Evolutionary conservation across 2,797 vertebrate genomes (phyloP).

Genomic region (Cynopterus sphinx): DNA sequence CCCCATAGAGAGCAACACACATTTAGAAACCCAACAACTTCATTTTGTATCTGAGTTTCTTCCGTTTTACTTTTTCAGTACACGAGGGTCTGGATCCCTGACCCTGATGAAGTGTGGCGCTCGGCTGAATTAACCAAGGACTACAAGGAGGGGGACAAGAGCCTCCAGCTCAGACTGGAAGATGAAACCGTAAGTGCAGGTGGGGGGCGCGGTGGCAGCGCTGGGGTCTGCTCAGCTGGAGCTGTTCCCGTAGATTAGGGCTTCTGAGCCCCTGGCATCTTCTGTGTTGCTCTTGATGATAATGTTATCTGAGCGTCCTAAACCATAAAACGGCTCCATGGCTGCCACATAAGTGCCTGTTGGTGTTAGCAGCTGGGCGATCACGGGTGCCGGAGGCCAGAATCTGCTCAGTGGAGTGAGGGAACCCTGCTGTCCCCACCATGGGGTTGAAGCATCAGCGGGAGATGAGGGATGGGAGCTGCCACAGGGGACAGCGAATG

Average conservation of each 20-base stretch:
- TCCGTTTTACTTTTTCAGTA: constrained; percentile 83
- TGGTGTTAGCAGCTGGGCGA: background rate
- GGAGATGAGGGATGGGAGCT: background rate
- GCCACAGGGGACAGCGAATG: accelerated
- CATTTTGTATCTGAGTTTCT: background rate
- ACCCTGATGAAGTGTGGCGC: constrained; percentile 94
- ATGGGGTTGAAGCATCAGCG: accelerated
- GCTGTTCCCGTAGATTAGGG: background rate
- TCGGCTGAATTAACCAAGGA: constrained; percentile 93
- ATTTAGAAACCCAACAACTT: background rate
- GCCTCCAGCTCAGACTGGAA: constrained; percentile 92
- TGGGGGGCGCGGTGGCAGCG: accelerated
- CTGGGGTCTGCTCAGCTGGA: background rate
- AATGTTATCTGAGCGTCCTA: background rate
- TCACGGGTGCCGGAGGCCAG: background rate
- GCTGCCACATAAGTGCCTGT: background rate
- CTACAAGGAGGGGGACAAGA: constrained; percentile 92
- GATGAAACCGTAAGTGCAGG: constrained; percentile 91
- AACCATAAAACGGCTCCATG: background rate
- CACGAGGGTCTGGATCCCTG: constrained; percentile 96
- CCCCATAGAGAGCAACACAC: accelerated
- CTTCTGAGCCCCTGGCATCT: background rate
- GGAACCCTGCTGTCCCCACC: background rate
- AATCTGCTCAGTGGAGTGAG: background rate
- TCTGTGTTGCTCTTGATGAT: background rate